Conservation (phyloP, 2,113 vertebrate species). For the Ptilonorhynchus violaceus region DNA sequence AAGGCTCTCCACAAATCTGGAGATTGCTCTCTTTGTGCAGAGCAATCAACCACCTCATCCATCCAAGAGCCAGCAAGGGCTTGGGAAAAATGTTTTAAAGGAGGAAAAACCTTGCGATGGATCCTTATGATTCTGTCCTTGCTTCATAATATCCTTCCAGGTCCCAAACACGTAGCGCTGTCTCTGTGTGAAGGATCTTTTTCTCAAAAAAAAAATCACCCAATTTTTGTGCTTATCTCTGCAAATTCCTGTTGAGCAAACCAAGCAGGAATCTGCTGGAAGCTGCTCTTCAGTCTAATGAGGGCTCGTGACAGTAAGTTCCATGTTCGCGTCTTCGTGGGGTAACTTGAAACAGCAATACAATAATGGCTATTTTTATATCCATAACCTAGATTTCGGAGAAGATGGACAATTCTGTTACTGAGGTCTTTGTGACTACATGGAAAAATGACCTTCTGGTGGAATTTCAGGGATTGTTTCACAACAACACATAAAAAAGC, state of each 20-base stretch:
- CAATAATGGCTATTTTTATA: background rate
- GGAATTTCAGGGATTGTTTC: background rate
- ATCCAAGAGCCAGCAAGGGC: background rate
- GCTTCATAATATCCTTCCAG: background rate
- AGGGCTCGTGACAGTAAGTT: background rate
- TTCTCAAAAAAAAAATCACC: background rate
- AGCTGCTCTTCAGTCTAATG: background rate
- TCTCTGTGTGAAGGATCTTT: background rate
- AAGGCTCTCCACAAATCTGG: accelerated
- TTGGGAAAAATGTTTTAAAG: background rate
- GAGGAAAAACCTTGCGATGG: background rate
- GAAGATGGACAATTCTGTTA: background rate
- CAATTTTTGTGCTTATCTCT: background rate
- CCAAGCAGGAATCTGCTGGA: background rate
- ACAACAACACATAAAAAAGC: background rate
- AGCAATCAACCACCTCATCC: background rate
- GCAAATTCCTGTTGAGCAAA: background rate
- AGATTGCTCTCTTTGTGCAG: background rate
- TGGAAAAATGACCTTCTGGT: background rate
- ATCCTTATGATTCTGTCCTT: background rate
- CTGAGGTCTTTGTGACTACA: background rate
- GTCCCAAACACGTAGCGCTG: background rate
- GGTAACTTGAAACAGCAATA: background rate
- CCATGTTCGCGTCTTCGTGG: background rate
- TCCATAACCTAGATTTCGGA: background rate